phyloP scores from a whole-genome alignment of 92 coral and sea anemone genomes.

The Pocillopora meandrina region DNA sequence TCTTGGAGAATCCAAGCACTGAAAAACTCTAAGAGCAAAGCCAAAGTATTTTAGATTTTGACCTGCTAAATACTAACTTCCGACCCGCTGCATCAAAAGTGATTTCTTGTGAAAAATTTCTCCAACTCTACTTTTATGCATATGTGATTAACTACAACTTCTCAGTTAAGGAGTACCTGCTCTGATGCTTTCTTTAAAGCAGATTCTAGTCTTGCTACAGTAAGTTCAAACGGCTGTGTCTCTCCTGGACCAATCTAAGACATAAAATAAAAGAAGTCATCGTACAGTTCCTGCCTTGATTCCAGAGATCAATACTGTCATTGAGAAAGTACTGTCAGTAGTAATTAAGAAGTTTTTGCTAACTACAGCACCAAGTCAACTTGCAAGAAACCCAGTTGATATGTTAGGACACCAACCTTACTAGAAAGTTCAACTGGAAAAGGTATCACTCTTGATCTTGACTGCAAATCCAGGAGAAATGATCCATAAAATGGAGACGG shows the following conservation, averaged over 20 bases:
- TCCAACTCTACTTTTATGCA: too few relatives aligned
- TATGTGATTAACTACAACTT: too few relatives aligned
- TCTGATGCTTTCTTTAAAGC: constrained; percentile 77
- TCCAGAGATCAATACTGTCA: too few relatives aligned
- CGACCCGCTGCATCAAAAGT: too few relatives aligned
- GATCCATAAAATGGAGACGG: constrained; percentile 93
- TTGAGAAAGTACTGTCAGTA: too few relatives aligned
- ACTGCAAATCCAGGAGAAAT: constrained; percentile 63
- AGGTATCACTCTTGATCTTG: constrained; percentile 65
- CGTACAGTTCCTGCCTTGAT: background rate
- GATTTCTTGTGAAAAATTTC: too few relatives aligned
- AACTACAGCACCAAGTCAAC: too few relatives aligned
- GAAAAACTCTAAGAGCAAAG: too few relatives aligned
- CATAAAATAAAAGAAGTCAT: background rate
- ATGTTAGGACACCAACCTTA: constrained; percentile 44
- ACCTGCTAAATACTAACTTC: too few relatives aligned
- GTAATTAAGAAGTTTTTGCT: too few relatives aligned
- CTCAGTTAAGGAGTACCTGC: constrained; percentile 46
- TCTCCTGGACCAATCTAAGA: constrained; percentile 78
- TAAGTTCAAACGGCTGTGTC: constrained; percentile 83
- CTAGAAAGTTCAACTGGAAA: constrained; percentile 77
- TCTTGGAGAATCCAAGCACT: too few relatives aligned
- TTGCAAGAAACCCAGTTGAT: background rate
- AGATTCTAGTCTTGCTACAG: constrained; percentile 70
- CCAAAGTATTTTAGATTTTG: too few relatives aligned